Percentiles rank a stretch among this genome's conserved stretches.
These are phyloP conservation scores for Popillia japonica DNA, from an alignment of 1,140 invertebrate species.

Conservation along the genomic window DNA sequence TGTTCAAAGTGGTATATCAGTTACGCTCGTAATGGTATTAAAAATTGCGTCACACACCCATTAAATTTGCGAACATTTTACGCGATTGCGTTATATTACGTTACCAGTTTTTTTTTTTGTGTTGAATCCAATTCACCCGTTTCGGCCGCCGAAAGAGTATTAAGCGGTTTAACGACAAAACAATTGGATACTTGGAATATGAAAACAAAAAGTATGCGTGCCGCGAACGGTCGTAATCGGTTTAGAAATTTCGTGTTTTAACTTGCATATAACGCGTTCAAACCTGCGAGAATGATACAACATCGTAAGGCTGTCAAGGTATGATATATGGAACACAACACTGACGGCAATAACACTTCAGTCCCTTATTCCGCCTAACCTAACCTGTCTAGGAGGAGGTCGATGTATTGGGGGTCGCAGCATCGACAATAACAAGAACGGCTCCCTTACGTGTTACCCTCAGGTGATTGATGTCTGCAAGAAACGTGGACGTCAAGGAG, in stretches of 20 bases:
- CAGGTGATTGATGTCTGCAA: conserved; percentile 25
- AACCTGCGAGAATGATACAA: not conserved
- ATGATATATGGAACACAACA: not conserved
- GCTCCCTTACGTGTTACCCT: not conserved
- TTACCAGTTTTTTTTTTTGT: too few relatives aligned
- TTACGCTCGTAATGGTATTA: not conserved
- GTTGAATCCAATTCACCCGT: too few relatives aligned
- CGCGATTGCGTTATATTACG: not conserved
- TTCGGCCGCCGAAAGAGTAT: not conserved
- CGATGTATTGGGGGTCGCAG: not conserved
- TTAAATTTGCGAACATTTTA: not conserved
- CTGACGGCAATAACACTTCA: not conserved
- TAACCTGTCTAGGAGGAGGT: not conserved
- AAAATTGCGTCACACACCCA: not conserved
- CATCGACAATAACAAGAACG: not conserved
- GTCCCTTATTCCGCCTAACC: too few relatives aligned
- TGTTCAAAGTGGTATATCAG: not conserved
- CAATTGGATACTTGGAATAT: too few relatives aligned
- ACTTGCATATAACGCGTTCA: not conserved
- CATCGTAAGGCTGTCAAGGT: conserved; percentile 27
- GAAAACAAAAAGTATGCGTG: not conserved
- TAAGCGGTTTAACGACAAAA: too few relatives aligned
- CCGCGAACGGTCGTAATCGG: not conserved
- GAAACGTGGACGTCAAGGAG: not conserved
- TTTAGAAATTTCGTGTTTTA: not conserved